Evolutionary conservation across 2,888 invertebrate species (phyloP).

Genomic region (Leptinotarsa rubiginosa): DNA sequence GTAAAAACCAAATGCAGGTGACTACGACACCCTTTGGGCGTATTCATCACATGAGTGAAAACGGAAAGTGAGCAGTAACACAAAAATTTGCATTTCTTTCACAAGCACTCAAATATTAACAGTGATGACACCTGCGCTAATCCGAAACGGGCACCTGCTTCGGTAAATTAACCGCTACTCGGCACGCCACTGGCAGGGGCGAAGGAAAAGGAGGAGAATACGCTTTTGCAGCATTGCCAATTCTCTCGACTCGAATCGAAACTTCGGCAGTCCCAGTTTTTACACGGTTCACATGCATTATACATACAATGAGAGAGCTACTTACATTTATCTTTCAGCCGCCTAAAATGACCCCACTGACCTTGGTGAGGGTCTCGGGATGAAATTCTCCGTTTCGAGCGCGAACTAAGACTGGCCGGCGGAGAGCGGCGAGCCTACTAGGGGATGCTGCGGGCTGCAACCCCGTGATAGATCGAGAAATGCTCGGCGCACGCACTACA

Average conservation of each 20-base stretch:
- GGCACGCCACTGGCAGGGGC: slow-evolving; percentile 18
- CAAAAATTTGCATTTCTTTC: too few species aligned
- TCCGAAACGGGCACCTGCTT: background rate
- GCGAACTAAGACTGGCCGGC: slow-evolving; percentile 64
- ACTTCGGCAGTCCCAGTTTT: slow-evolving; percentile 1
- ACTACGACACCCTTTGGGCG: too few species aligned
- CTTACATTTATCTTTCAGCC: slow-evolving; percentile 28
- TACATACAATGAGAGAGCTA: slow-evolving; percentile 29
- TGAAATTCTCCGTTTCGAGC: slow-evolving; percentile 57
- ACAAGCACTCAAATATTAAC: too few species aligned
- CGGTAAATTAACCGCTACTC: background rate
- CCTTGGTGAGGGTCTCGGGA: slow-evolving; percentile 36
- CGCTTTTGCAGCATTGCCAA: slow-evolving; percentile 17
- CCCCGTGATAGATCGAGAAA: slow-evolving; percentile 67
- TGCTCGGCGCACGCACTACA: slow-evolving; percentile 67
- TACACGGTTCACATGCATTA: slow-evolving; percentile 17
- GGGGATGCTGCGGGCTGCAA: slow-evolving; percentile 62
- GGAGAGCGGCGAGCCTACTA: slow-evolving; percentile 59
- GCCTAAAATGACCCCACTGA: slow-evolving; percentile 4
- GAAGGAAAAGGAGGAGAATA: slow-evolving; percentile 16
- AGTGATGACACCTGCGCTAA: background rate
- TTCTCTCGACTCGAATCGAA: background rate
- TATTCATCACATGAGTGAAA: too few species aligned
- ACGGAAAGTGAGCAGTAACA: too few species aligned
- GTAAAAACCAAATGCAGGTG: too few species aligned